Conservation (phyloP, 2,797 vertebrate genomes). For the Gouania willdenowi region DNA sequence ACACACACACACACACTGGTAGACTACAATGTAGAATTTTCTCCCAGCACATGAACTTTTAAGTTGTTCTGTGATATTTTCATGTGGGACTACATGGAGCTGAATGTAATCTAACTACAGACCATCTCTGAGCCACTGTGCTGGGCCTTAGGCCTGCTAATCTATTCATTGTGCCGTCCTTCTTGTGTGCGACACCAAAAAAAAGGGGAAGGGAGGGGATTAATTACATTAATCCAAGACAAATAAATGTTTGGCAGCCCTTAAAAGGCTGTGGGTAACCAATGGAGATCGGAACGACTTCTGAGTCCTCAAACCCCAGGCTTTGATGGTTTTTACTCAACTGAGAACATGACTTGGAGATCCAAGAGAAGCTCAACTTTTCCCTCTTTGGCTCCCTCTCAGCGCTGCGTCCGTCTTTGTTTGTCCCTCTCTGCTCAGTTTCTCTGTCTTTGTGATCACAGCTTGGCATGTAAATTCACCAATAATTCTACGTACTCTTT, state of each 20-base stretch:
- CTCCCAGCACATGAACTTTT: too few species aligned
- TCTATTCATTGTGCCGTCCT: conserved; percentile 52
- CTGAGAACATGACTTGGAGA: conserved; percentile 48
- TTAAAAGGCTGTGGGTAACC: conserved; percentile 63
- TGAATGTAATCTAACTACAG: conserved; percentile 40
- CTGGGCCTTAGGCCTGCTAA: conserved; percentile 29
- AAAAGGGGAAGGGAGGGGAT: conserved; percentile 38
- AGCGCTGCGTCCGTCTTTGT: neutral
- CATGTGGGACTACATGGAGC: conserved; percentile 33
- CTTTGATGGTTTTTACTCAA: conserved; percentile 68
- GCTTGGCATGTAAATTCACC: too few species aligned
- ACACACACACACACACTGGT: neutral
- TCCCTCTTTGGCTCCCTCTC: conserved; percentile 8
- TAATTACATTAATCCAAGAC: conserved; percentile 75
- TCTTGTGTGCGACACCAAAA: conserved; percentile 44
- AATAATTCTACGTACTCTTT: conserved; percentile 3
- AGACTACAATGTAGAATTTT: neutral
- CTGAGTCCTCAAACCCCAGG: conserved; percentile 57
- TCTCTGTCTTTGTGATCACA: neutral
- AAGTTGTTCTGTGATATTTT: conserved; percentile 33
- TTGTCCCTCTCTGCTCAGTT: conserved; percentile 1
- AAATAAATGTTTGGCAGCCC: conserved; percentile 69
- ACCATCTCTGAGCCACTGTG: conserved; percentile 33
- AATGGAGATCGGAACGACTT: conserved; percentile 58
- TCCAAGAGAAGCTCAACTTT: conserved; percentile 39